phyloP scores from a whole-genome alignment of 2,797 vertebrate genomes.

The Bryconaethiops microstoma region DNA sequence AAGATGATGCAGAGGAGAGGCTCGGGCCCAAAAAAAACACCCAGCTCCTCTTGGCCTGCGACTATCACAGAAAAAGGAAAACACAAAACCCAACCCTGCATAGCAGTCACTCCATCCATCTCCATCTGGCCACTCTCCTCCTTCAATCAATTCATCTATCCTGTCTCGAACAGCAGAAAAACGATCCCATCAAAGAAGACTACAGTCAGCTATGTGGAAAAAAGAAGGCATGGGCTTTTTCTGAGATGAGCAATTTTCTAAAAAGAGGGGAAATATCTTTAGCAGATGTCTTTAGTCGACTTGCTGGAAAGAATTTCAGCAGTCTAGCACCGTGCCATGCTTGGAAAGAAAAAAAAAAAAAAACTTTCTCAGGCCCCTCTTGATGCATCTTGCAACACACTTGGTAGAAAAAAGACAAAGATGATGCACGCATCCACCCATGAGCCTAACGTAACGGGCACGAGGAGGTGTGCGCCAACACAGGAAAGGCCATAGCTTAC shows the following conservation, averaged over 20 bases:
- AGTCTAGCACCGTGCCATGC: neutral
- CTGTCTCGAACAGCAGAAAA: neutral
- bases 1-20: conserved; percentile 21
- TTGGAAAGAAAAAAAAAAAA: neutral
- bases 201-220: neutral
- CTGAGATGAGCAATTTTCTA: conserved; percentile 17
- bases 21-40: conserved; percentile 27
- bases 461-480: no score
- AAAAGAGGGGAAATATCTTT: conserved; percentile 46
- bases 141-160: conserved; percentile 16
- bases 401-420: neutral
- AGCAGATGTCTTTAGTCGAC: conserved; percentile 53
- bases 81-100: neutral
- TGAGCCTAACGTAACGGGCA: no score
- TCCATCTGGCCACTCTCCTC: neutral
- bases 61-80: conserved; percentile 12
- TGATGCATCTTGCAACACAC: neutral
- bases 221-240: neutral
- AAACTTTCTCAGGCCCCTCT: conserved; percentile 18
- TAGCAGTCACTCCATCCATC: neutral
- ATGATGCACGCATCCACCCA: neutral
- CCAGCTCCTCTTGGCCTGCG: conserved; percentile 4
- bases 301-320: conserved; percentile 24
- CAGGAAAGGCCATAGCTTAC: neutral
- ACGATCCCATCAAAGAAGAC: neutral